Evolutionary conservation across 2,888 invertebrate species (phyloP).

Genomic region (Belgica antarctica): DNA sequence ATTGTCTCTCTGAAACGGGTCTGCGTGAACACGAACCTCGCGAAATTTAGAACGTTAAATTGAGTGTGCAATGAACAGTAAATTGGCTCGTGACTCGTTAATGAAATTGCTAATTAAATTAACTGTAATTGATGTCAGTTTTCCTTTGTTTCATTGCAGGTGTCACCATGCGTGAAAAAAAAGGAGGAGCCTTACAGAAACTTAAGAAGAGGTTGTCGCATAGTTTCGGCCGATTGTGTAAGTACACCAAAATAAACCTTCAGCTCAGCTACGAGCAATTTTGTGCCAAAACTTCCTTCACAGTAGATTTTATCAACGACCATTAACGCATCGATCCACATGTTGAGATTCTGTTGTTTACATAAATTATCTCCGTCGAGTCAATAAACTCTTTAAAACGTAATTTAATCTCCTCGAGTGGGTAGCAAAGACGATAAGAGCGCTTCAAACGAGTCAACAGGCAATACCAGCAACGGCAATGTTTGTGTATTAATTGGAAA

Average conservation of each 20-base stretch:
- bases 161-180: slow-evolving; percentile 90
- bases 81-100: background rate
- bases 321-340: too few species aligned
- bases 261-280: too few species aligned
- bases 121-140: background rate
- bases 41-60: background rate
- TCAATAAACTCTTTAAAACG: background rate
- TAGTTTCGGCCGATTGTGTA: slow-evolving; percentile 94
- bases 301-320: too few species aligned
- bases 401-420: background rate
- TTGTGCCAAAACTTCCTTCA: too few species aligned
- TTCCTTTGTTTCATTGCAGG: slow-evolving; percentile 53
- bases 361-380: background rate
- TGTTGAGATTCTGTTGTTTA: background rate
- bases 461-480: background rate
- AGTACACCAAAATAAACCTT: too few species aligned
- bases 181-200: slow-evolving; percentile 89
- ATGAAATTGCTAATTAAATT: background rate
- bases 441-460: slow-evolving; percentile 8
- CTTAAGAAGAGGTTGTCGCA: slow-evolving; percentile 92
- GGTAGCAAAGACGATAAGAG: background rate
- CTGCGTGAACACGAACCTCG: too few species aligned
- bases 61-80: background rate
- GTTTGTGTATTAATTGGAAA: slow-evolving; percentile 8
- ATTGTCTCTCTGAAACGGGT: too few species aligned